A percentile compares a stretch with the other conserved stretches of the same genome.
phyloP scores from a whole-genome alignment of 2,888 invertebrate species.

The Caradrina kadenii region DNA sequence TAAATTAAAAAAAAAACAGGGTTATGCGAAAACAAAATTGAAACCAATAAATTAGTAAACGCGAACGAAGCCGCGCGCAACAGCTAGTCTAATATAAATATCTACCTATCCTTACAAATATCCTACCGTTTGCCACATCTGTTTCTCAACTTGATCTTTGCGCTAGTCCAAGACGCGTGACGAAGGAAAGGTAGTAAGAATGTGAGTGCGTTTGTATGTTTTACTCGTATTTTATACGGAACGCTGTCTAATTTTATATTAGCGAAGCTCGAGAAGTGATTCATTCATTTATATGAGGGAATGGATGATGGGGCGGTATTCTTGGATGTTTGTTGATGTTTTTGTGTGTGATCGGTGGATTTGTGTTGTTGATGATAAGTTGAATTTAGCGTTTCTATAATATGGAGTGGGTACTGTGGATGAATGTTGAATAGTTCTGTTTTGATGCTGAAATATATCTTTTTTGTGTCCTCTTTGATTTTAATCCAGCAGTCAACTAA shows the following conservation, averaged over 20 bases:
- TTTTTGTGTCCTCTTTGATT: too few relatives aligned
- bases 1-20: too few relatives aligned
- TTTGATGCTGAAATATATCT: too few relatives aligned
- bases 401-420: too few relatives aligned
- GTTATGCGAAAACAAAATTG: too few relatives aligned
- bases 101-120: too few relatives aligned
- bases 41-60: too few relatives aligned
- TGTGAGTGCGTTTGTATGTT: constrained; percentile 63
- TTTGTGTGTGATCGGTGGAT: constrained; percentile 13
- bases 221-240: constrained; percentile 68
- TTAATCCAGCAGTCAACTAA: too few relatives aligned
- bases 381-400: background rate
- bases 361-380: background rate
- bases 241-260: constrained; percentile 71
- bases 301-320: constrained; percentile 20
- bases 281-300: constrained; percentile 59
- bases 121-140: constrained; percentile 20
- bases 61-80: too few relatives aligned
- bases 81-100: too few relatives aligned
- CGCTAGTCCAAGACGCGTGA: constrained; percentile 65
- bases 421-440: too few relatives aligned
- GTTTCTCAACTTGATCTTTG: constrained; percentile 58
- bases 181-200: constrained; percentile 71
- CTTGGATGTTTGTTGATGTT: constrained; percentile 33
- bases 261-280: constrained; percentile 61